Evolutionary conservation across 2,113 vertebrate genomes (phyloP).

Genomic region (Aldabrachelys gigantea): DNA sequence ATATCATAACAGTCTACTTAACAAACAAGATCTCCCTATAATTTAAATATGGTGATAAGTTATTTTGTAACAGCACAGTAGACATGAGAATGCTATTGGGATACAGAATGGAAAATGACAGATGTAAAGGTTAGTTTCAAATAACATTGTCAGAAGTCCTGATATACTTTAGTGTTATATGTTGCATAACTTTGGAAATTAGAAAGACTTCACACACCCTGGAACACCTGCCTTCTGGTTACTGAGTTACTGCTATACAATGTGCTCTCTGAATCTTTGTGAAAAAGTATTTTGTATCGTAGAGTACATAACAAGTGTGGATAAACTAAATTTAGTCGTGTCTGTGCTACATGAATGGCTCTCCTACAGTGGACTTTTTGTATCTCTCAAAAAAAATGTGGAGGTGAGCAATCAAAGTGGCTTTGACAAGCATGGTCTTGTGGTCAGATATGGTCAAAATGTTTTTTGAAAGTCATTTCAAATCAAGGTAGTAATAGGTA

Average conservation of each 20-base stretch:
- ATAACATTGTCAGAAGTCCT: background rate
- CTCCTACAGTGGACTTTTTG: too few relatives aligned
- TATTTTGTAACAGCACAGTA: background rate
- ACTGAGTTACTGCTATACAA: background rate
- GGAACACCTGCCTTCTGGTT: fast-evolving
- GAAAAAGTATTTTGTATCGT: background rate
- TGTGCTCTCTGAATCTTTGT: background rate
- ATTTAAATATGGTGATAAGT: too few relatives aligned
- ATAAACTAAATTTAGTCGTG: background rate
- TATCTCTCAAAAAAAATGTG: background rate
- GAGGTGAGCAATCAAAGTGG: background rate
- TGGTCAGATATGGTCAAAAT: background rate
- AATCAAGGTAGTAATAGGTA: background rate
- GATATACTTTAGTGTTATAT: background rate
- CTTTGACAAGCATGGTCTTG: background rate
- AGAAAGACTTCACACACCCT: background rate
- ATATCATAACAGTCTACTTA: background rate
- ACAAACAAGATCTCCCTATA: background rate
- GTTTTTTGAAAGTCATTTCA: background rate
- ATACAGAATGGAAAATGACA: background rate
- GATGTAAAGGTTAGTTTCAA: background rate
- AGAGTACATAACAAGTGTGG: background rate
- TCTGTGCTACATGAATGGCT: background rate
- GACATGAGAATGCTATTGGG: background rate
- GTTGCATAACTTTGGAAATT: background rate